These are phyloP conservation scores for Diloba caeruleocephala DNA, from an alignment of 2,888 invertebrate genomes.

Conservation along the genomic window DNA sequence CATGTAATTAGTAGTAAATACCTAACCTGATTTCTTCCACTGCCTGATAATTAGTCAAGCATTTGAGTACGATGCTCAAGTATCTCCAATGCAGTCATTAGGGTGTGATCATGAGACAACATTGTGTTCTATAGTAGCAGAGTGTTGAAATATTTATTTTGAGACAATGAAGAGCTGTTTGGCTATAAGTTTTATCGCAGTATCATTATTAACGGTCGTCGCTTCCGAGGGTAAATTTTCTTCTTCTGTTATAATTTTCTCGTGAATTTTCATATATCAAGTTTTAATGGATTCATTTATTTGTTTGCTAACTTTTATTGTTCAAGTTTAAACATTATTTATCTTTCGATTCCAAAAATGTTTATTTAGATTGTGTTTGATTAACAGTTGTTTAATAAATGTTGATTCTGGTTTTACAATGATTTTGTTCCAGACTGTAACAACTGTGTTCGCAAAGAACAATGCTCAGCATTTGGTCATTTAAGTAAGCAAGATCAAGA, in stretches of 20 bases:
- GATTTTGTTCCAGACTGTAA: conserved; percentile 68
- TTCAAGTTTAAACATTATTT: conserved; percentile 5
- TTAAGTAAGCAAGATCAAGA: conserved; percentile 66
- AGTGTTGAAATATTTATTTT: conserved; percentile 19
- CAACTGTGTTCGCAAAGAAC: conserved; percentile 65
- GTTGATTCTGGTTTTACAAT: neutral
- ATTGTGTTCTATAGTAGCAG: conserved; percentile 35
- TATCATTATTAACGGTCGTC: conserved; percentile 22
- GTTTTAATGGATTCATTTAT: conserved; percentile 10
- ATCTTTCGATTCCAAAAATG: neutral
- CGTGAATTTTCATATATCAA: conserved; percentile 16
- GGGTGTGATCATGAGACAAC: conserved; percentile 39
- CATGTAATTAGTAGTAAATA: conserved; percentile 71
- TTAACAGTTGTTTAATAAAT: neutral
- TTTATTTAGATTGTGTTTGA: neutral
- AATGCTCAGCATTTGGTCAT: conserved; percentile 64
- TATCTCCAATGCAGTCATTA: conserved; percentile 41
- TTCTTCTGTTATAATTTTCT: conserved; percentile 10
- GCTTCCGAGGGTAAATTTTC: conserved; percentile 40
- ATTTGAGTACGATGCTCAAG: conserved; percentile 57
- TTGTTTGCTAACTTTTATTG: conserved; percentile 10
- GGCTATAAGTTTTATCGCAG: conserved; percentile 22
- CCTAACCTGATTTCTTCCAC: conserved; percentile 64
- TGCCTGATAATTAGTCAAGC: conserved; percentile 64
- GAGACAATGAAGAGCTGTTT: conserved; percentile 40